Conservation (phyloP, 2,113 vertebrate genomes). For the Podocnemis expansa region DNA sequence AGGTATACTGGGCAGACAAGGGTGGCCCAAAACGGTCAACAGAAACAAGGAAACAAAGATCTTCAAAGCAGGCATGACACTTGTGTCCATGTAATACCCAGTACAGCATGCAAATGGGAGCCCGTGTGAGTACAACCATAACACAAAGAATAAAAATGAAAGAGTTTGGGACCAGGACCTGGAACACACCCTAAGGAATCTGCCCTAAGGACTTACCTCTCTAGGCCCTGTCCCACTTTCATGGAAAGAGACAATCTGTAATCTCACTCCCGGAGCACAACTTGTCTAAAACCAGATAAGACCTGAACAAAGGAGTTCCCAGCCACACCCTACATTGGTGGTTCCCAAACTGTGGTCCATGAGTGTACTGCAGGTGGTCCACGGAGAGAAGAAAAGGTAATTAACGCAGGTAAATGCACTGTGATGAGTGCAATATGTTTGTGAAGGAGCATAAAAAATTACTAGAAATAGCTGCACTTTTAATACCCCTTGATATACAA, state of each 20-base stretch:
- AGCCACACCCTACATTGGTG: background rate
- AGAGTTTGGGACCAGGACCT: background rate
- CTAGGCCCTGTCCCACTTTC: background rate
- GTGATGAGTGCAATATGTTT: too few relatives aligned
- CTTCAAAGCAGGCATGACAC: background rate
- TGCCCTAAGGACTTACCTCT: background rate
- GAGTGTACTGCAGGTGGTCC: too few relatives aligned
- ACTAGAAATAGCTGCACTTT: too few relatives aligned
- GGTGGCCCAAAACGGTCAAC: background rate
- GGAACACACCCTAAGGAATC: background rate
- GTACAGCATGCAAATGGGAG: fast-evolving
- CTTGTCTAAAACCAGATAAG: background rate
- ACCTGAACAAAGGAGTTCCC: background rate
- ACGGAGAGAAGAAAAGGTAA: too few relatives aligned
- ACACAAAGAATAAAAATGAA: background rate
- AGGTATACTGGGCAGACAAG: fast-evolving
- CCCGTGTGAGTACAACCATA: background rate
- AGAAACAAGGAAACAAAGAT: background rate
- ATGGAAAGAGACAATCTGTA: background rate
- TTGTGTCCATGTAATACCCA: fast-evolving
- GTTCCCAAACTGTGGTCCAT: too few relatives aligned
- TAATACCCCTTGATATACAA: too few relatives aligned
- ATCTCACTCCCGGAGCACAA: background rate
- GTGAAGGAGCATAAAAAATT: too few relatives aligned
- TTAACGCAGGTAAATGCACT: too few relatives aligned